These are phyloP conservation scores for Nematolebias whitei DNA, from an alignment of 2,113 vertebrate genomes.

Conservation along the genomic window DNA sequence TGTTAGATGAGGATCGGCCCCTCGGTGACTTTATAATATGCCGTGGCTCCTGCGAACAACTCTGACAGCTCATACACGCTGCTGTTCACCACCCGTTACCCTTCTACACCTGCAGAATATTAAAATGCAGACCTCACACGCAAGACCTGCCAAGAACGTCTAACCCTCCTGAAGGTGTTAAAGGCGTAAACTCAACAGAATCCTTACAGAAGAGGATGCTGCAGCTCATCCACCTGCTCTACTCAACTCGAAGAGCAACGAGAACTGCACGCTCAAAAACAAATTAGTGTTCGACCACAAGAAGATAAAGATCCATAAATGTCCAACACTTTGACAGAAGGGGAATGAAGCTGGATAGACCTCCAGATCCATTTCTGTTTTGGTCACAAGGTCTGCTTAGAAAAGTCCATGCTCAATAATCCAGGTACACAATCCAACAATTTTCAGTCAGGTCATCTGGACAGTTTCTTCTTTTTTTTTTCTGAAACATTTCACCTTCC, in stretches of 20 bases:
- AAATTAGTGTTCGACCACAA: background rate
- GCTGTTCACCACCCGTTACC: background rate
- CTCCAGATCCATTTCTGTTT: background rate
- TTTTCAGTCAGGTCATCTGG: too few relatives aligned
- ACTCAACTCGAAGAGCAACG: conserved; percentile 22
- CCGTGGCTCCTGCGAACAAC: conserved; percentile 32
- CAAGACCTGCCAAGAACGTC: background rate
- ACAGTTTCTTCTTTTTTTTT: too few relatives aligned
- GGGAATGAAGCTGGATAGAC: background rate
- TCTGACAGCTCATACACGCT: conserved; percentile 1
- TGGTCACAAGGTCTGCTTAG: too few relatives aligned
- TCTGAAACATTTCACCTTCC: too few relatives aligned
- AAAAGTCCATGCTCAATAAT: too few relatives aligned
- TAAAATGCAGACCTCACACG: too few relatives aligned
- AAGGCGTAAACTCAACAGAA: conserved; percentile 1
- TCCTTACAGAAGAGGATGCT: conserved; percentile 23
- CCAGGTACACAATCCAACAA: too few relatives aligned
- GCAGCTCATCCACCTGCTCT: conserved; percentile 12
- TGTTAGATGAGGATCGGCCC: conserved; percentile 52
- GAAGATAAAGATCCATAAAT: background rate
- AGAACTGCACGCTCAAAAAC: background rate
- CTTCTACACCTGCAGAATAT: too few relatives aligned
- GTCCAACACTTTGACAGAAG: background rate
- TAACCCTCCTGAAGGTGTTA: background rate
- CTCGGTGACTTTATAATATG: conserved; percentile 43